Evolutionary conservation across 2,113 vertebrate species (phyloP).

Genomic region (Erythrolamprus reginae): DNA sequence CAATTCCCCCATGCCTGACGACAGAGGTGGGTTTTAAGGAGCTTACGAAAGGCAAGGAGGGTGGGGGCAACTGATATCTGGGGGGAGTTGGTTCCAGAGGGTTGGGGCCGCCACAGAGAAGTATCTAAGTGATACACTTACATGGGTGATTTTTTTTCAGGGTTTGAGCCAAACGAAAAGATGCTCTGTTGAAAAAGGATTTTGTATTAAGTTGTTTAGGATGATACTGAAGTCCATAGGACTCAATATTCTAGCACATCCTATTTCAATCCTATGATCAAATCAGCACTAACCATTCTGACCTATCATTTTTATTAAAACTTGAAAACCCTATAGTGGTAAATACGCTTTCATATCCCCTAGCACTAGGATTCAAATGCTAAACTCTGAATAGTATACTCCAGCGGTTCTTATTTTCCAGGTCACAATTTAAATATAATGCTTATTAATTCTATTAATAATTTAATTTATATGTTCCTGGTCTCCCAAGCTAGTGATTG

Average conservation of each 20-base stretch:
- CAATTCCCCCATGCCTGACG: too few species aligned
- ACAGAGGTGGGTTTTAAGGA: too few species aligned
- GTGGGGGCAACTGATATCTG: too few species aligned
- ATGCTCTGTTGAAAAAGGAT: neutral
- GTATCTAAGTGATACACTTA: too few species aligned
- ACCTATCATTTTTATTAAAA: neutral
- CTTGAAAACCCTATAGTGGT: neutral
- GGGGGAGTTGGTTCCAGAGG: too few species aligned
- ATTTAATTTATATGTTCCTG: neutral
- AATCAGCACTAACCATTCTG: neutral
- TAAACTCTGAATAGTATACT: neutral
- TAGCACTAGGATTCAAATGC: neutral
- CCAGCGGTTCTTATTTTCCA: too few species aligned
- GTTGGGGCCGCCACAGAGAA: too few species aligned
- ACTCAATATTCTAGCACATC: neutral
- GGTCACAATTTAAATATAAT: neutral
- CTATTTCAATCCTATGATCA: neutral
- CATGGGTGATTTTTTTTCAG: neutral
- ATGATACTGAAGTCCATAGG: neutral
- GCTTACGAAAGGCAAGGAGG: too few species aligned
- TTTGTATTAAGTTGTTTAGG: neutral
- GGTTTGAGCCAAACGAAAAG: neutral
- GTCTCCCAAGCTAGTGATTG: neutral
- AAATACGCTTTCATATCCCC: neutral
- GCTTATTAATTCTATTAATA: neutral